Conservation (phyloP, 53 echinoderm and acorn worm species). For the Pentamera pediparva region DNA sequence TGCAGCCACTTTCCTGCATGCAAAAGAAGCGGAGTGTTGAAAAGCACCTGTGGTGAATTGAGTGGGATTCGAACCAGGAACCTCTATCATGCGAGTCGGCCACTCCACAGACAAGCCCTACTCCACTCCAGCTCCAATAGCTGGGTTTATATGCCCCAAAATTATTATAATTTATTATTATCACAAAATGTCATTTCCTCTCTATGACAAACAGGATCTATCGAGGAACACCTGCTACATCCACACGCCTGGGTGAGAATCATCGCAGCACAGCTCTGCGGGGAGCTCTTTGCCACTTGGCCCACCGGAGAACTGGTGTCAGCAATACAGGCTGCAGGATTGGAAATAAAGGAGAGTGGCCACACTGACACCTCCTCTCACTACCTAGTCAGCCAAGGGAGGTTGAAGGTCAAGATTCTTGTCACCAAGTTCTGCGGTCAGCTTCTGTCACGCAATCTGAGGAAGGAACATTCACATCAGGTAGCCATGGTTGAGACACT, state of each 20-base stretch:
- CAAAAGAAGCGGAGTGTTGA: too few species aligned
- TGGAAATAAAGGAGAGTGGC: neutral
- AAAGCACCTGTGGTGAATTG: too few species aligned
- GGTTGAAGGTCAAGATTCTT: constrained; percentile 29
- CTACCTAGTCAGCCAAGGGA: constrained; percentile 7
- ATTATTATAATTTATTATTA: too few species aligned
- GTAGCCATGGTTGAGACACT: too few species aligned
- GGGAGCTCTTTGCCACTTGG: constrained; percentile 76
- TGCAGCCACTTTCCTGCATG: too few species aligned
- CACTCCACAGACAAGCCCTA: too few species aligned
- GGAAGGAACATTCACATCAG: constrained; percentile 71
- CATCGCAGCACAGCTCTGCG: constrained; percentile 75
- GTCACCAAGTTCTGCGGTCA: constrained; percentile 71
- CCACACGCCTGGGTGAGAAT: constrained; percentile 86
- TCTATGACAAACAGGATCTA: constrained; percentile 47
- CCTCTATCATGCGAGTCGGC: too few species aligned
- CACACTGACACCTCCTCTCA: neutral
- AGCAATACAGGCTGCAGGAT: neutral
- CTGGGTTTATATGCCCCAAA: too few species aligned
- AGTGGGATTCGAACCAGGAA: too few species aligned
- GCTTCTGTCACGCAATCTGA: constrained; percentile 58
- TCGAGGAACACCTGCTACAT: constrained; percentile 75
- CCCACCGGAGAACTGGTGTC: constrained; percentile 53
- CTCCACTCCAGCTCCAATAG: neutral
- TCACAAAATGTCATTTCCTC: neutral